Conservation (phyloP, 2,888 invertebrate genomes). For the Glaucopsyche alexis region DNA sequence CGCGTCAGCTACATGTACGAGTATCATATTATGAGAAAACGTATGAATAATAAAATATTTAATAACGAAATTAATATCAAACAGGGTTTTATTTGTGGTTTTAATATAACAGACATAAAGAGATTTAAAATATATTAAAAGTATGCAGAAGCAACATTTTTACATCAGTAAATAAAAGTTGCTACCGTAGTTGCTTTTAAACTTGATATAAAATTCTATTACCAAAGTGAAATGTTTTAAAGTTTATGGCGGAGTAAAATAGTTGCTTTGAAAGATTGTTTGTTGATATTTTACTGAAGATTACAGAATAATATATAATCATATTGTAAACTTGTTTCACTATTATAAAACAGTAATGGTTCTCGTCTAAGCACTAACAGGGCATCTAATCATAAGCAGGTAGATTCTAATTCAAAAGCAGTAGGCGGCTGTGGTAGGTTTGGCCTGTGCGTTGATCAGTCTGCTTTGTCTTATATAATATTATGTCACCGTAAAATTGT, state of each 20-base stretch:
- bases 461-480: no score
- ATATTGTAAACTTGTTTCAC: background rate
- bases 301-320: background rate
- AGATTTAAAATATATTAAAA: background rate
- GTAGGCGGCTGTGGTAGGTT: no score
- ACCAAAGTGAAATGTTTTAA: constrained; percentile 6
- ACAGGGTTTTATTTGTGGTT: background rate
- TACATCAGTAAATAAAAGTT: constrained; percentile 3
- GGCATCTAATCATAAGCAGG: no score
- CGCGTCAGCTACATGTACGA: no score
- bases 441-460: no score
- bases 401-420: no score
- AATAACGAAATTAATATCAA: constrained; percentile 1
- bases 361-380: no score
- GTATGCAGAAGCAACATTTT: constrained; percentile 1
- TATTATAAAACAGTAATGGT: no score
- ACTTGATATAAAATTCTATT: constrained; percentile 15
- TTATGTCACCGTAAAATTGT: no score
- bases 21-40: no score
- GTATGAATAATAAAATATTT: background rate
- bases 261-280: constrained; percentile 5
- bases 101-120: background rate
- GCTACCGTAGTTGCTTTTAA: constrained; percentile 6
- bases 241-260: background rate
- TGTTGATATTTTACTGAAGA: background rate